Evolutionary conservation across 2,888 invertebrate species (phyloP), one percentile per base, ranked within the genome.

Genomic region (Thalpophila matura): DNA sequence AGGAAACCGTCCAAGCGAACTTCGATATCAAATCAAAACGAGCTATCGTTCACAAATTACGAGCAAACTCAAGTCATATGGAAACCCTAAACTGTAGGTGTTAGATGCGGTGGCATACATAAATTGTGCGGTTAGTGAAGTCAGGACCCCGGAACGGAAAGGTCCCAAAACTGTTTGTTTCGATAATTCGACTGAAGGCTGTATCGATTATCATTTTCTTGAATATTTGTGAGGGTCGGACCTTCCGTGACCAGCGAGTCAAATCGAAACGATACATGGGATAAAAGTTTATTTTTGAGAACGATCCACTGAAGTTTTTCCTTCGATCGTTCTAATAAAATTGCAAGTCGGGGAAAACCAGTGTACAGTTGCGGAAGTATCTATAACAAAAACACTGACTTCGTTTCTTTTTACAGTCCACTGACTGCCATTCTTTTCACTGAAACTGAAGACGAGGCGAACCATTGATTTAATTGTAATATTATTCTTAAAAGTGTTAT

Each of bases 171-270:
- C 31, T 62, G 54, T 64, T 78, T 67, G 45, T 77, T 68, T 61
- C 47, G 59, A 63, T 64, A 69, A 74, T 65, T 63, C 58, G 29
- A 31, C 27, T 61, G 61, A 77, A 70, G 62, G 56, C 53, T 65
- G 47, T 69, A 67, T 65, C 66, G 68, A 72, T 72, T 70, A 69
- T 72, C 60, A 70, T 76, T 72, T 69, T 66, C 56, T 63, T 55
- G 64, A 60, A 74, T 53, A 78, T 66, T 74, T 66, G 54, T 59
- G 43, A 71, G 57, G 68, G 71, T 61, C 60, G 12, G 29, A 42
- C 37, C 56, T 50, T 61, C 20, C 67, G 74, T 80, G 67, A 71
- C 51, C 42, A 59, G 54, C 33, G 53, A 72, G 33, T 33, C 35
- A 47, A 74, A 71, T 63, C 27, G 50, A 29, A 62, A 37, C 26